Evolutionary conservation across 2,113 vertebrate genomes (phyloP), one percentile per base, ranked within the genome.

Genomic region (Ceuthmochares aereus): DNA sequence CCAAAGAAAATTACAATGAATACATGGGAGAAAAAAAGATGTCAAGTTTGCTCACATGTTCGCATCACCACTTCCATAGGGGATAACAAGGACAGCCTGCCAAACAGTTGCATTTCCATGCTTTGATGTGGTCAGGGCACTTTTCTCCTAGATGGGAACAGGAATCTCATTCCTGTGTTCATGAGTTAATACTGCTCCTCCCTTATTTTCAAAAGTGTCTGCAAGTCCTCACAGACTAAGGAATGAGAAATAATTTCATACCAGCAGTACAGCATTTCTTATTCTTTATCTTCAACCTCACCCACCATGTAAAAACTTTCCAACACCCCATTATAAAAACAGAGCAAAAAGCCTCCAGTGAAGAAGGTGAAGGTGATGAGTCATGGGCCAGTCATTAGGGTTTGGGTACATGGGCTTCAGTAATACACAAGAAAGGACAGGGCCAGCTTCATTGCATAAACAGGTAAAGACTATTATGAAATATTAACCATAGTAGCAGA

Each of bases 351-450:
- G 12, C 25, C 54, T 13, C 7, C 66, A 32, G 21, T 6, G 37
- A 59, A 58, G 58, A 34, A 70, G 34, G 21, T 6, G 37, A 59
- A 58, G 58, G 37, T 25, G 52, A 10, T 3, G 2, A 93, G 30
- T 27, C 52, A 34, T 0, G 0, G 77, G 16, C 8, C 42, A n/a
- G 43, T 63, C 5, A 0, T n/a, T n/a, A 45, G n/a, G 66, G 63
- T 73, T 87, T n/a, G 55, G 15, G 79, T 64, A 49, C 54, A 34
- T n/a, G 76, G 18, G 13, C 22, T 32, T 62, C 72, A 74, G 47
- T 10, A 80, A 85, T 56, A 90, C 60, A 52, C 21, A 16, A 43
- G 37, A 51, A 72, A 77, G 58, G 52, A 78, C 20, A 79, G 37
- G 7, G 63, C 2, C 1, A 90, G 43, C 43, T 63, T 68, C 4